These are phyloP conservation scores for Steatornis caripensis DNA, from an alignment of 2,113 vertebrate species.

Conservation along the genomic window DNA sequence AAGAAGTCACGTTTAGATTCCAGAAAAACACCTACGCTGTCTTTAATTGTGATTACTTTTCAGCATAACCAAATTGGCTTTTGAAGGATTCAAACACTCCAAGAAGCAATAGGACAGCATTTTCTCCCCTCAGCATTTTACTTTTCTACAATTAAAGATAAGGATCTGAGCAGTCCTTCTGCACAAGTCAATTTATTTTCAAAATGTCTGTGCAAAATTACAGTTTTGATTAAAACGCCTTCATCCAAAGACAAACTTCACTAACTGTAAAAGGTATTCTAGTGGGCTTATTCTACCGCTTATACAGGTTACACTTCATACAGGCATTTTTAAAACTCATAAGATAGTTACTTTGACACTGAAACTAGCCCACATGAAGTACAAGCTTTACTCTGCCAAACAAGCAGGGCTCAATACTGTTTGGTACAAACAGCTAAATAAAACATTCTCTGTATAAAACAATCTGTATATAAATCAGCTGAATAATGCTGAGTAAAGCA, in stretches of 20 bases:
- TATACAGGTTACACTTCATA: not conserved
- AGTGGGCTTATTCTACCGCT: not conserved
- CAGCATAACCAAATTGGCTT: conserved; percentile 6
- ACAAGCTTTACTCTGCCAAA: not conserved
- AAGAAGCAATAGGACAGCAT: not conserved
- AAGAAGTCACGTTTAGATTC: not conserved
- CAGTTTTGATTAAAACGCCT: not conserved
- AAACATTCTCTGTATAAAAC: not conserved
- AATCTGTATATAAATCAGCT: not conserved
- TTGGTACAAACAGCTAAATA: not conserved
- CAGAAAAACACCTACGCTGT: not conserved
- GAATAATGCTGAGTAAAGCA: not conserved
- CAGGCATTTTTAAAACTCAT: not conserved
- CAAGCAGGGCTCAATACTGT: not conserved
- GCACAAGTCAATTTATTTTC: not conserved
- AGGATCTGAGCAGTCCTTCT: not conserved
- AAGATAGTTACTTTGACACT: not conserved
- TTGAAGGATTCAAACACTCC: not conserved
- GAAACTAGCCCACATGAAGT: not conserved
- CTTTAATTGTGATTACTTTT: not conserved
- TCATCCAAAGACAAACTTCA: not conserved
- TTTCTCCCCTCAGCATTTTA: not conserved
- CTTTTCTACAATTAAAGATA: not conserved
- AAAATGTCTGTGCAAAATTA: not conserved
- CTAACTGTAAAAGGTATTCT: not conserved